Base-by-base conservation (phyloP, 2,888 invertebrate species). In the Andrena hattorfiana region DNA sequence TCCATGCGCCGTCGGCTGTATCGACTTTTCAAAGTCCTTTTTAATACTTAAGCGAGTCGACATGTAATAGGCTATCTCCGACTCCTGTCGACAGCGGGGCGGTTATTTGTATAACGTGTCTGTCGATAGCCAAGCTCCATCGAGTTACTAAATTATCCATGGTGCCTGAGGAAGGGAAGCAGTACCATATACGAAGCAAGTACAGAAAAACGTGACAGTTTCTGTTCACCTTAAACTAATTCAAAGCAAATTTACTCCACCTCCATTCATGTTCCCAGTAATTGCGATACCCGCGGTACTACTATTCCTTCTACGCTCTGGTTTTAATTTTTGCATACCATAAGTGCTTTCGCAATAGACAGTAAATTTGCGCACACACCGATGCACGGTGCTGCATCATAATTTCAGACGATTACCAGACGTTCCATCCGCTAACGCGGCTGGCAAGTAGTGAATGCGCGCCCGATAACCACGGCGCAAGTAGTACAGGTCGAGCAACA, bases 401-500 rank as follows among this genome's bases (percentile, higher is more conserved):
- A 16, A n/a, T 48, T 2, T 7, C 0, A 26, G n/a, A 5, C 2
- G n/a, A 20, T 48, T 49, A 7, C 23, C 16, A 42, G 30, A 56
- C 23, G 51, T 62, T 54, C 48, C 51, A 16, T 35, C 26, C 10
- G 48, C 6, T 8, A 68, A 20, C 35, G 42, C 54, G 54, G 23
- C 32, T 20, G 71, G 13, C 48, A 71, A 60, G 16, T 23, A 35
- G 48, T 2, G 23, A 32, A 8, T 7, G 4, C 13, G 2, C 67
- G 30, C 5, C 13, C 35, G 54, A 49, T 56, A 64, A 30, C 16
- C 6, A 26, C 32, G 35, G 10, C 71, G 64, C 75, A 59, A 84
- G 88, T 88, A 75, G 81, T 74, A 77, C 5, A 62, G 59, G 26
- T 71, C 63, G 64, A 72, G 28, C 49, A 48, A 26, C 49, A 10